These are phyloP conservation scores for Beaufortia kweichowensis DNA, from an alignment of 2,113 vertebrate species.

Conservation along the genomic window DNA sequence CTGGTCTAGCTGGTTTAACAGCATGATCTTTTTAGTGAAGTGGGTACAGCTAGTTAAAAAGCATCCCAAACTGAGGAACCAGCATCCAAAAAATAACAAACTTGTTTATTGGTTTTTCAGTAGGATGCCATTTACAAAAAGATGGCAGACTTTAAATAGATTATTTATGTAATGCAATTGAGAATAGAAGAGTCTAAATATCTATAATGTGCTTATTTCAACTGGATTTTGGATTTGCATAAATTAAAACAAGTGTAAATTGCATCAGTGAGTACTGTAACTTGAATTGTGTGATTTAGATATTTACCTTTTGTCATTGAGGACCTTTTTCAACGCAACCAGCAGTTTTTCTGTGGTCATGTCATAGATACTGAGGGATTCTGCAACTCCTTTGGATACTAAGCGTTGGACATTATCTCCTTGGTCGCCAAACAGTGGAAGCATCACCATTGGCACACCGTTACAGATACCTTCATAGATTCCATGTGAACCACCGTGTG, in stretches of 20 bases:
- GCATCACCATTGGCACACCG: constrained; percentile 86
- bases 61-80: too few species aligned
- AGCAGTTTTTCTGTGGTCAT: constrained; percentile 78
- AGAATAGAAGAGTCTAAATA: too few species aligned
- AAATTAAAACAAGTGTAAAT: background rate
- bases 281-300: background rate
- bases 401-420: constrained; percentile 83
- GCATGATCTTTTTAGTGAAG: too few species aligned
- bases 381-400: constrained; percentile 79
- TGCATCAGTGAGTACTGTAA: background rate
- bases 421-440: constrained; percentile 93
- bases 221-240: background rate
- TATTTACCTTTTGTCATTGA: constrained; percentile 82
- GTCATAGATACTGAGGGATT: constrained; percentile 74
- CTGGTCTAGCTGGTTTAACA: too few species aligned
- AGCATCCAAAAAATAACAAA: too few species aligned
- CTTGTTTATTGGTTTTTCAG: too few species aligned
- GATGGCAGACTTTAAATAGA: background rate
- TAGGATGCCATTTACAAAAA: background rate
- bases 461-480: constrained; percentile 91
- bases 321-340: constrained; percentile 76
- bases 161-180: too few species aligned
- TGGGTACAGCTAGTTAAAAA: too few species aligned
- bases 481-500: constrained; percentile 87
- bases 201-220: too few species aligned